Evolutionary conservation across 2,888 invertebrate species (phyloP), one percentile per base, ranked within the genome.

Genomic region (Lasioglossum zephyrum): DNA sequence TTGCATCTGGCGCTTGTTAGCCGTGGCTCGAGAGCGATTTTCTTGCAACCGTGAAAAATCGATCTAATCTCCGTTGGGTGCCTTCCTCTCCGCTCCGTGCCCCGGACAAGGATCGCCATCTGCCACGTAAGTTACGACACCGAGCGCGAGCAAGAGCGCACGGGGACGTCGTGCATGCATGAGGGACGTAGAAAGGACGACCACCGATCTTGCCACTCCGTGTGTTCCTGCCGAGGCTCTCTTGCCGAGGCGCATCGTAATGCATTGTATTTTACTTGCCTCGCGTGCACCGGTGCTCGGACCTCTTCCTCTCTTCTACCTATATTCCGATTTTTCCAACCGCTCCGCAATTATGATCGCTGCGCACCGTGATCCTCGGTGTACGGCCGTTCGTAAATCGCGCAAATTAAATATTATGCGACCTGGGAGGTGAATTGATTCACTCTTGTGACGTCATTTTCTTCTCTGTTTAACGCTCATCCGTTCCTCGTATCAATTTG

Each of bases 1-100:
- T 93, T 92, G 93, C 93, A 93, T 93, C 93, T 93, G 93, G 91
- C 90, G 93, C 93, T 93, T 93, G 93, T 93, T 93, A 93, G 92
- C 84, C 86, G 84, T 5, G 11, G 79, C 76, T 47, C 82, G 85
- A 89, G 90, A 91, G 88, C 90, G 91, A 93, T 93, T 93, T 93
- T 91, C 92, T 91, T 87, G 88, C 88, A 86, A 91, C 91, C 92
- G 92, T 92, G 93, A 93, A 93, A 93, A 93, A 93, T 93, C 93
- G 92, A 93, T 93, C 92, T 92, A 92, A 93, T 93, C 93, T 93
- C 88, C 88, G 86, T 88, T 88, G 87, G 89, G 88, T 87, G 86
- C 88, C 90, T 90, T 88, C 84, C 84, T 82, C 49, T 87, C 36
- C 36, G 31, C 66, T 87, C 88, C 82, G 39, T 31, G 31, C 66